Evolutionary conservation across 2,888 invertebrate species (phyloP), one percentile per base, ranked within the genome.

Genomic region (Drosophila nr. fundita): DNA sequence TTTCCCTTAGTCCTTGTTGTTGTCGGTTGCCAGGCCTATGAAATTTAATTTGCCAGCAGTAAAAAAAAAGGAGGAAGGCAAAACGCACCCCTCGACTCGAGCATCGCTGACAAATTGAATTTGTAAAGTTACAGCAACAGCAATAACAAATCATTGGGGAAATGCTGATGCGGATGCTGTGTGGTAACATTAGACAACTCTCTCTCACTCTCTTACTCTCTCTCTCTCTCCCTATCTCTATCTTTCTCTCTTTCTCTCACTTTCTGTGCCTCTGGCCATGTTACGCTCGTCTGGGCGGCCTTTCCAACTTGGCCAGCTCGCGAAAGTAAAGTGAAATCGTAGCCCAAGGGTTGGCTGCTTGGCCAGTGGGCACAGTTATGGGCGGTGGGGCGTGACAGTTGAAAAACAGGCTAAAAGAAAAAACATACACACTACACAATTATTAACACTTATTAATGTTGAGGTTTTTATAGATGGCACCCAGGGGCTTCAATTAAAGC

Each of bases 381-480:
- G 40, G 48, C 40, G 59, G 40, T 59, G 45, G 66, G 81, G 76
- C 62, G 80, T 71, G 76, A 48, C 78, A 66, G 57, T 24, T 78
- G 34, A 53, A 57, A 77, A 73, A 66, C 75, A 76, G 78, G 67
- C 73, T 78, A 55, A 68, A 27, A n/a, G n/a, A 38, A 18, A n/a
- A 10, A 40, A 40, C 40, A 66, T 54, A 32, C 54, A 54, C 53
- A 68, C 48, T 45, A 72, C 73, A 86, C 87, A 82, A 90, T 88
- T 90, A 89, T 90, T 82, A 90, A 90, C 91, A 90, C 91, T 89
- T 89, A 90, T 89, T 90, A 89, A 83, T 88, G 89, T 90, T 90
- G 89, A 90, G 90, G 88, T 89, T 89, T 87, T 76, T 73, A 73
- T 89, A 60, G 66, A 86, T 86, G 90, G 86, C 88, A 86, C 85